These are phyloP conservation scores for Sesamia nonagrioides DNA, from an alignment of 1,140 invertebrate genomes.

Conservation along the genomic window DNA sequence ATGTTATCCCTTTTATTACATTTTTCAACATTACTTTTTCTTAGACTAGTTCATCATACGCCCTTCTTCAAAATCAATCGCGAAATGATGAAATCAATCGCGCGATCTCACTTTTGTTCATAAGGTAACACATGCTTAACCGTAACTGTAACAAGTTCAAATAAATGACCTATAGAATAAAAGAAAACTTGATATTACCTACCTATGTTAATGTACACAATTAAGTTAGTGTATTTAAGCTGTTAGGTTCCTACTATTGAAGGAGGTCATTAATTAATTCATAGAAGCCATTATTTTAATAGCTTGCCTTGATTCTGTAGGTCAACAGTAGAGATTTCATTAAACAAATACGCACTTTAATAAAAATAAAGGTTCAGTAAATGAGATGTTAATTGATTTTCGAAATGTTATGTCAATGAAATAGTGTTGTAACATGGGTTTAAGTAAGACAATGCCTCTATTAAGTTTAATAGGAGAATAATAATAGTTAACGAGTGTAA, in stretches of 20 bases:
- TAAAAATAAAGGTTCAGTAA: background rate
- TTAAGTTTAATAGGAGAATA: too few relatives aligned
- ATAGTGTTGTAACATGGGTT: background rate
- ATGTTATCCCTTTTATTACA: too few relatives aligned
- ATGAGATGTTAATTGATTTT: background rate
- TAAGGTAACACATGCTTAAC: background rate
- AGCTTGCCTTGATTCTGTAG: too few relatives aligned
- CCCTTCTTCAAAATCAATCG: too few relatives aligned
- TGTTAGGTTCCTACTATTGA: background rate
- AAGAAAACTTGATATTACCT: background rate
- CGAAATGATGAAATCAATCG: too few relatives aligned
- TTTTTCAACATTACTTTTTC: too few relatives aligned
- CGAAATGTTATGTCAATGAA: background rate
- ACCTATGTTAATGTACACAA: background rate
- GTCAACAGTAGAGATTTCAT: too few relatives aligned
- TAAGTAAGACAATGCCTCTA: too few relatives aligned
- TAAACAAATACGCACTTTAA: too few relatives aligned
- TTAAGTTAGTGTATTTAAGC: background rate
- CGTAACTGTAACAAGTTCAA: constrained; percentile 2
- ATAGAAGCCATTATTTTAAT: too few relatives aligned
- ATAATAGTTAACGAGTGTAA: too few relatives aligned
- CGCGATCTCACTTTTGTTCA: background rate
- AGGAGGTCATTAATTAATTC: background rate
- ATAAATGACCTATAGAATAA: background rate
- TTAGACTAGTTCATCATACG: too few relatives aligned